Conservation (phyloP, 1,140 invertebrate species). For the Heliconius himera region DNA sequence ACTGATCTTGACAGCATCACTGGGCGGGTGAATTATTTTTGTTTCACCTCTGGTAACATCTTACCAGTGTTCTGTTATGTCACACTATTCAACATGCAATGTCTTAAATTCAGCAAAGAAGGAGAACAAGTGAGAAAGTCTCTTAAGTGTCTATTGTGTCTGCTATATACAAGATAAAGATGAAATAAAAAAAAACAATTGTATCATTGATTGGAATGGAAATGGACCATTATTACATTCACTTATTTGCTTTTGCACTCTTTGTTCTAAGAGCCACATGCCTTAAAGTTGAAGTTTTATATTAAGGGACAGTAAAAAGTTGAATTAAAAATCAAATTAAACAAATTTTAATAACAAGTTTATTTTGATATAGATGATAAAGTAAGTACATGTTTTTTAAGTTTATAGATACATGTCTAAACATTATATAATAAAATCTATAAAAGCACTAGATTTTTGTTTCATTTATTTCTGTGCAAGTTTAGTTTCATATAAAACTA, state of each 20-base stretch:
- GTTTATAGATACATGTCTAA: conserved; percentile 61
- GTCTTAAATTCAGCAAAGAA: no score
- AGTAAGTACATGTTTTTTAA: conserved; percentile 59
- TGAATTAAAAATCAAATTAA: conserved; percentile 50
- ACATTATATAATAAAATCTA: conserved; percentile 45
- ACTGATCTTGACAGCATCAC: no score
- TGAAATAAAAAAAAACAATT: no score
- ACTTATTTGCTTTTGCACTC: no score
- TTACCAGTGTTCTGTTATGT: no score
- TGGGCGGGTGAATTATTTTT: no score
- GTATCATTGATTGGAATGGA: no score
- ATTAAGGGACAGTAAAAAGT: conserved; percentile 7
- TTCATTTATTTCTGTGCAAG: conserved; percentile 31
- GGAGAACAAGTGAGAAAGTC: no score
- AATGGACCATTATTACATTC: background rate
- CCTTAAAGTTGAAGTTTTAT: background rate
- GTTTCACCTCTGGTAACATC: background rate
- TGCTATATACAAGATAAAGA: no score
- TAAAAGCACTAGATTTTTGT: conserved; percentile 57
- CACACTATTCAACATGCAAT: no score
- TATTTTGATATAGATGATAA: conserved; percentile 76
- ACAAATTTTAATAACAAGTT: conserved; percentile 76
- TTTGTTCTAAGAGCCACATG: background rate
- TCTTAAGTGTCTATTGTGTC: no score
- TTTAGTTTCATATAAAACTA: conserved; percentile 20